phyloP scores from a whole-genome alignment of 1,140 invertebrate species.

The Uloborus diversus region DNA sequence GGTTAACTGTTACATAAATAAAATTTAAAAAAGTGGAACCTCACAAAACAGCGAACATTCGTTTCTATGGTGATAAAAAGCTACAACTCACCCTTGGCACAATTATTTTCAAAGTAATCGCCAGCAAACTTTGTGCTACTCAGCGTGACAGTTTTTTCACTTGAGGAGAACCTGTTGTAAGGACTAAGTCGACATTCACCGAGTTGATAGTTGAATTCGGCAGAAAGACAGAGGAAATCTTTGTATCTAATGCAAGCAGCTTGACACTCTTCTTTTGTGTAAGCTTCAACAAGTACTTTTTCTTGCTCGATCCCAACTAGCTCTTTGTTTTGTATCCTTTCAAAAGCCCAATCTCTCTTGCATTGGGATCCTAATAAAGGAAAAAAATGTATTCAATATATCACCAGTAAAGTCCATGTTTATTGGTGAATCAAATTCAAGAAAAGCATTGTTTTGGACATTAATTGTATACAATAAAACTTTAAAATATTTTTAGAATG shows the following conservation, averaged over 20 bases:
- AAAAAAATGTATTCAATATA: background rate
- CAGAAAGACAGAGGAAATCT: conserved; percentile 89
- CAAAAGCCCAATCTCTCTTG: conserved; percentile 80
- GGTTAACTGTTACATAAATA: no score
- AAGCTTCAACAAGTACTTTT: conserved; percentile 67
- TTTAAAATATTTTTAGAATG: no score
- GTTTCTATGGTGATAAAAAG: no score
- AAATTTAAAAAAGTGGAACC: no score
- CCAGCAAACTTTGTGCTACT: conserved; percentile 39
- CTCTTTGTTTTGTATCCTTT: conserved; percentile 79
- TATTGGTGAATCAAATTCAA: background rate
- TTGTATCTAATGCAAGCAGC: conserved; percentile 86
- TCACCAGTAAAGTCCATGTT: background rate
- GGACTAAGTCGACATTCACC: conserved; percentile 86
- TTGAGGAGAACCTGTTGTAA: conserved; percentile 75
- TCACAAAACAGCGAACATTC: no score
- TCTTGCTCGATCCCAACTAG: conserved; percentile 69
- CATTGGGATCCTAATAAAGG: conserved; percentile 19
- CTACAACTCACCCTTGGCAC: conserved; percentile 65
- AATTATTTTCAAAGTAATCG: conserved; percentile 68
- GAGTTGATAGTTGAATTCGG: conserved; percentile 85
- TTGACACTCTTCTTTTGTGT: conserved; percentile 82
- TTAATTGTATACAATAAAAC: no score
- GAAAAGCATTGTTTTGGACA: no score
- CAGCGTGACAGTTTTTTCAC: conserved; percentile 52